Conservation (phyloP, 2,113 vertebrate species). For the Martes martes region DNA sequence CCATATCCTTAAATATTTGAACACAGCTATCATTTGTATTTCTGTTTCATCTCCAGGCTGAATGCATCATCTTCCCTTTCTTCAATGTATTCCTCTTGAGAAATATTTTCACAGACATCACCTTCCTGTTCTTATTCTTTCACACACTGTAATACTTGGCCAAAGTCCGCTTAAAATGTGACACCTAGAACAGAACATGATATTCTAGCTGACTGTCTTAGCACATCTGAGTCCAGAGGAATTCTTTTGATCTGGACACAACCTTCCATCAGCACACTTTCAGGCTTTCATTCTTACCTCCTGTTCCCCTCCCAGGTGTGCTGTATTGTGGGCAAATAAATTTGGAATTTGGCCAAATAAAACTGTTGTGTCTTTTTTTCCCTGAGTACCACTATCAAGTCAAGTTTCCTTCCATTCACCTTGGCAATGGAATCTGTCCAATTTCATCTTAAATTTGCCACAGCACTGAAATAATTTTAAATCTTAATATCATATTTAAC, state of each 20-base stretch:
- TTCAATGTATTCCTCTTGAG: slow-evolving; percentile 1
- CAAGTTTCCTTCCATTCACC: neutral
- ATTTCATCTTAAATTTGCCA: neutral
- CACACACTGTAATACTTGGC: neutral
- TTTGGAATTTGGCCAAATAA: neutral
- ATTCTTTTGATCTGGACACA: neutral
- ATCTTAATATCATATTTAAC: neutral
- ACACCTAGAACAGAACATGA: neutral
- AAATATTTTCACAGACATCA: slow-evolving; percentile 25
- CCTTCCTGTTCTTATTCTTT: neutral
- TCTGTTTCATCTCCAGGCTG: neutral
- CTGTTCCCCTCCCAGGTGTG: neutral
- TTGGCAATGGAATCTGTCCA: neutral
- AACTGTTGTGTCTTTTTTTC: neutral
- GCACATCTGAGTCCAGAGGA: neutral
- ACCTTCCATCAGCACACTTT: neutral
- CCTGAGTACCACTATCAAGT: neutral
- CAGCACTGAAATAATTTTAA: neutral
- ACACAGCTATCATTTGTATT: neutral
- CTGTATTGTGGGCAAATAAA: neutral
- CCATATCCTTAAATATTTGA: neutral
- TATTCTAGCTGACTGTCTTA: neutral
- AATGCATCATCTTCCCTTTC: neutral
- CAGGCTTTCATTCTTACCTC: neutral
- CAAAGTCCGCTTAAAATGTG: neutral